Conservation (phyloP, 2,113 vertebrate genomes). For the Sinocyclocheilus maitianheensis region DNA sequence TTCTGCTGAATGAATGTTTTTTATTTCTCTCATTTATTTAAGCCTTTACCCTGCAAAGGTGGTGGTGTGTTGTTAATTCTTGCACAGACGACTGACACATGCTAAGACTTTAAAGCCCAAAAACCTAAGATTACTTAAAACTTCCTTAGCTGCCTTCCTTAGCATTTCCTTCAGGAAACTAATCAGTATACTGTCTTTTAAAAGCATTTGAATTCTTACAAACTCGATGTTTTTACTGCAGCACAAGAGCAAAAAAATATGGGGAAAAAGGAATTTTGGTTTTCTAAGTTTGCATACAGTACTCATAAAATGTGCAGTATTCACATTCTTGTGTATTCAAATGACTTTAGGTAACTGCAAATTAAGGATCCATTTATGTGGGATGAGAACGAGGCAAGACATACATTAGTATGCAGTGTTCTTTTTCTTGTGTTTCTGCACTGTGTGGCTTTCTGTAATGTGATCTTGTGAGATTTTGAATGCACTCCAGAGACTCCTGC, state of each 20-base stretch:
- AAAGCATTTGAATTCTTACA: not conserved
- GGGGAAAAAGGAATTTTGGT: too few species aligned
- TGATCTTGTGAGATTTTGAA: not conserved
- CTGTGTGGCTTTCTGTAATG: not conserved
- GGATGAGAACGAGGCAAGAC: not conserved
- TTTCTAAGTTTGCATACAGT: too few species aligned
- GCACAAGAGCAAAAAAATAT: not conserved
- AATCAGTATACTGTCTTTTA: not conserved
- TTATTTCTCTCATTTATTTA: not conserved
- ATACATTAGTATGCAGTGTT: not conserved
- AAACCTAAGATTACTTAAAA: not conserved
- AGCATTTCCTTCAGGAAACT: not conserved
- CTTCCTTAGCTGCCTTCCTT: not conserved
- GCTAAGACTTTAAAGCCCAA: not conserved
- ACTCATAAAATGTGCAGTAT: too few species aligned
- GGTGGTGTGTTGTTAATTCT: too few species aligned
- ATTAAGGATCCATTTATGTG: not conserved
- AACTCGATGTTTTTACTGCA: not conserved
- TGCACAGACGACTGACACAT: not conserved
- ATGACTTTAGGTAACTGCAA: too few species aligned
- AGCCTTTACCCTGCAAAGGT: not conserved
- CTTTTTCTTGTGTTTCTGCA: not conserved
- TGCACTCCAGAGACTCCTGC: not conserved
- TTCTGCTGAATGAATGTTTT: not conserved
- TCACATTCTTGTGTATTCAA: too few species aligned